A percentile compares a stretch with the other conserved stretches of the same genome.
phyloP scores from a whole-genome alignment of 2,797 vertebrate species.

The Heliangelus exortis region DNA sequence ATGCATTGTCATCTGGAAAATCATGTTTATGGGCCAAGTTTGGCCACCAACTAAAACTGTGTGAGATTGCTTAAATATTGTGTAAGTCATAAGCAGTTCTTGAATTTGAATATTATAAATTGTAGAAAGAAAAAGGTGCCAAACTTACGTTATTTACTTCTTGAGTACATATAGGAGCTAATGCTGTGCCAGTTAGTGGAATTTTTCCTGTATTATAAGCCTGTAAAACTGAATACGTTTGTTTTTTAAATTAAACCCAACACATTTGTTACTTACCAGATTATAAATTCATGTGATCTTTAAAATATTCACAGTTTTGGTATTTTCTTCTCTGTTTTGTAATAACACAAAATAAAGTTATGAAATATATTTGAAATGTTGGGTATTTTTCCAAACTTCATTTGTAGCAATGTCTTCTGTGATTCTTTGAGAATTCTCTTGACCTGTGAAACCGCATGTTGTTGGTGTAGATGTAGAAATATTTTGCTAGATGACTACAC shows the following conservation, averaged over 20 bases:
- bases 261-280: background rate
- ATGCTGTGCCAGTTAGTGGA: background rate
- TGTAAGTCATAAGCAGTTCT: slow-evolving; percentile 26
- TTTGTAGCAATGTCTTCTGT: background rate
- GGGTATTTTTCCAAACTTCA: background rate
- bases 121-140: background rate
- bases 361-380: background rate
- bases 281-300: background rate
- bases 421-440: background rate
- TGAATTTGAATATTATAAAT: slow-evolving; percentile 14
- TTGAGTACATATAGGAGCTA: background rate
- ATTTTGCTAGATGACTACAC: background rate
- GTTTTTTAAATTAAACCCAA: background rate
- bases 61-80: background rate
- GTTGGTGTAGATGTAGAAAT: background rate
- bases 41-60: background rate
- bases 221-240: background rate
- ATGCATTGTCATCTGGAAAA: slow-evolving; percentile 3
- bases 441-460: background rate
- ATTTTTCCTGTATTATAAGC: background rate
- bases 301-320: background rate
- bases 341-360: background rate
- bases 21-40: background rate
- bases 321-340: background rate
- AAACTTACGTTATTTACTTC: background rate